Evolutionary conservation across 2,888 invertebrate species (phyloP).

Genomic region (Drosophila sordidula): DNA sequence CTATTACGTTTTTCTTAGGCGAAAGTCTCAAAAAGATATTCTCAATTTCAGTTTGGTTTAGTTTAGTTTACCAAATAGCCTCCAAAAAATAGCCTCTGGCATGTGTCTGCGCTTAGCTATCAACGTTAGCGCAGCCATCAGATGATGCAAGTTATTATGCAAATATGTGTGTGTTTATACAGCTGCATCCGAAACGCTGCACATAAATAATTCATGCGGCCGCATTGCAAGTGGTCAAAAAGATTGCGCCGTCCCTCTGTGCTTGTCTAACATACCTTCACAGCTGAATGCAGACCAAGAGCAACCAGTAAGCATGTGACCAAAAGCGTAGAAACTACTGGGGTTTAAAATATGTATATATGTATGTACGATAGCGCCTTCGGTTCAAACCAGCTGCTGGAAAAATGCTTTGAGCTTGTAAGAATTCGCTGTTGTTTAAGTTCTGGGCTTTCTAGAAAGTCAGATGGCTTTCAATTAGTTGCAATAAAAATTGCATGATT

Average conservation of each 20-base stretch:
- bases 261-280: constrained; percentile 25
- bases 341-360: constrained; percentile 9
- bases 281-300: constrained; percentile 27
- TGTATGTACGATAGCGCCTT: constrained; percentile 9
- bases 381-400: constrained; percentile 9
- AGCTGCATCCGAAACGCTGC: constrained; percentile 34
- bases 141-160: constrained; percentile 42
- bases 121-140: constrained; percentile 19
- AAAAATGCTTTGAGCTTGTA: constrained; percentile 45
- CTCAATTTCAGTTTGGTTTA: constrained; percentile 3
- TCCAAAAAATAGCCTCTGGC: not conserved
- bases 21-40: not conserved
- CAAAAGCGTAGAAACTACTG: constrained; percentile 2
- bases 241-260: constrained; percentile 30
- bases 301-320: not conserved
- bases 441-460: constrained; percentile 43
- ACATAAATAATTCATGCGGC: constrained; percentile 55
- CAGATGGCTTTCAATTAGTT: constrained; percentile 50
- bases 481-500: constrained; percentile 53
- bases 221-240: constrained; percentile 37
- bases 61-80: not conserved
- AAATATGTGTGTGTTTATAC: constrained; percentile 36
- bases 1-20: no score
- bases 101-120: constrained; percentile 20
- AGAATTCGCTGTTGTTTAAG: constrained; percentile 39